Conservation (phyloP, 2,888 invertebrate species). For the Dyspetes luteomarginatus region DNA sequence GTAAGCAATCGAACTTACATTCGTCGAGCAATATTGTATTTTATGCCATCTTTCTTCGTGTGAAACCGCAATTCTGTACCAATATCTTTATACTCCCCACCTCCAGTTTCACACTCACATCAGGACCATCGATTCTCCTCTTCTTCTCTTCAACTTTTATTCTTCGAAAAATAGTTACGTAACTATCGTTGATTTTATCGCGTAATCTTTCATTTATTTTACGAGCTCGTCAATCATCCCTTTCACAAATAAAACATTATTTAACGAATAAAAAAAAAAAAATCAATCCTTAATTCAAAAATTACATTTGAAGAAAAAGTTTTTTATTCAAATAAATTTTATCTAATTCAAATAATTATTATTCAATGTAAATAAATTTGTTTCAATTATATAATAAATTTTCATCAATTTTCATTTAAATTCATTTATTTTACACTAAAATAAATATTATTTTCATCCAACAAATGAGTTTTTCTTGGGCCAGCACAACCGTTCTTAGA, state of each 20-base stretch:
- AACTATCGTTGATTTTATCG: background rate
- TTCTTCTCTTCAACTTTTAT: background rate
- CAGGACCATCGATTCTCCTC: background rate
- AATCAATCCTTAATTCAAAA: background rate
- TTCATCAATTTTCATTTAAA: background rate
- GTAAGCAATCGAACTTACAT: slow-evolving; percentile 83
- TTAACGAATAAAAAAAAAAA: background rate
- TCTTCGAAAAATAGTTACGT: background rate
- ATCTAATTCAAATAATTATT: too few relatives aligned
- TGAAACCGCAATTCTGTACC: slow-evolving; percentile 6
- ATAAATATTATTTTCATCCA: background rate
- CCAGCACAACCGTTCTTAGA: background rate
- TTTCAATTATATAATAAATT: background rate
- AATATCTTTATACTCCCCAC: background rate
- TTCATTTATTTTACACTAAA: background rate
- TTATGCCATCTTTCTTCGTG: slow-evolving; percentile 71
- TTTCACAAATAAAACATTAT: background rate
- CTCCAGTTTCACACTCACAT: background rate
- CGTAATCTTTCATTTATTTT: background rate
- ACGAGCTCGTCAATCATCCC: background rate
- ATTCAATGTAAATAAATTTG: background rate
- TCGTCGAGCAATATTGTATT: slow-evolving; percentile 81
- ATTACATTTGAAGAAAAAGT: too few relatives aligned
- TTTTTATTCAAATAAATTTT: too few relatives aligned
- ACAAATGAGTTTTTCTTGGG: background rate